A percentile compares a stretch with the other conserved stretches of the same genome.
phyloP scores from a whole-genome alignment of 1,140 invertebrate genomes.

The Drosophila seguyi region DNA sequence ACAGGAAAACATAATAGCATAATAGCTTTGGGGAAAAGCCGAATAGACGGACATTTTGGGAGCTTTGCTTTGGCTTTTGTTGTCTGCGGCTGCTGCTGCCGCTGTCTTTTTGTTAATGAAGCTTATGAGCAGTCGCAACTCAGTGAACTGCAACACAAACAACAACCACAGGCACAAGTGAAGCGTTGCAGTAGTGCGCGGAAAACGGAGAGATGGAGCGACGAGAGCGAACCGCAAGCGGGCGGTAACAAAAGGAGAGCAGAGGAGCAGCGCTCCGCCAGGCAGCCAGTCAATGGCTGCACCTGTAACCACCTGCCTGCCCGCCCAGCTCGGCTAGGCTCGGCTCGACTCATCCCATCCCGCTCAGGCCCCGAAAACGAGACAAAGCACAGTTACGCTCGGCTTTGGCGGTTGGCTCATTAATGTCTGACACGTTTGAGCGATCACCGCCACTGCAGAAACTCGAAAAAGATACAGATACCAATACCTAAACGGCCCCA shows the following conservation, averaged over 20 bases:
- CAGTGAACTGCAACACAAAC: slow-evolving; percentile 72
- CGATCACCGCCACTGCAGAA: slow-evolving; percentile 60
- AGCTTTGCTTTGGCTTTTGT: slow-evolving; percentile 42
- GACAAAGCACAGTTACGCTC: slow-evolving; percentile 61
- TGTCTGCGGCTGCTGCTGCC: slow-evolving; percentile 17
- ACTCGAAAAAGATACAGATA: slow-evolving; percentile 34
- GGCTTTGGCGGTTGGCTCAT: slow-evolving; percentile 56
- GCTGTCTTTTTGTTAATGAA: slow-evolving; percentile 65
- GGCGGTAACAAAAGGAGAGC: slow-evolving; percentile 67
- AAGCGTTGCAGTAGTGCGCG: slow-evolving; percentile 68
- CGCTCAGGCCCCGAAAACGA: slow-evolving; percentile 13
- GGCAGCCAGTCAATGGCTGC: slow-evolving; percentile 69
- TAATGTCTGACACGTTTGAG: slow-evolving; percentile 74
- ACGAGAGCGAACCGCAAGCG: slow-evolving; percentile 51
- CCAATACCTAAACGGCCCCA: slow-evolving; percentile 31
- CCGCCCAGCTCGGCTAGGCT: slow-evolving; percentile 27
- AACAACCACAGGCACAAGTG: slow-evolving; percentile 72
- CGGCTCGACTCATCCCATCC: slow-evolving; percentile 10
- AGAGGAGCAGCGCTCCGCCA: slow-evolving; percentile 6
- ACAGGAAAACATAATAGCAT: slow-evolving; percentile 10
- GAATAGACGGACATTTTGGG: slow-evolving; percentile 24
- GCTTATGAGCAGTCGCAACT: slow-evolving; percentile 81
- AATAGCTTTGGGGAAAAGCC: slow-evolving; percentile 24
- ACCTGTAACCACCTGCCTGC: slow-evolving; percentile 64
- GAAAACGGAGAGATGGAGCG: slow-evolving; percentile 21